Base-by-base conservation (phyloP, 2,888 invertebrate genomes). In the Pemphredon lugubris region DNA sequence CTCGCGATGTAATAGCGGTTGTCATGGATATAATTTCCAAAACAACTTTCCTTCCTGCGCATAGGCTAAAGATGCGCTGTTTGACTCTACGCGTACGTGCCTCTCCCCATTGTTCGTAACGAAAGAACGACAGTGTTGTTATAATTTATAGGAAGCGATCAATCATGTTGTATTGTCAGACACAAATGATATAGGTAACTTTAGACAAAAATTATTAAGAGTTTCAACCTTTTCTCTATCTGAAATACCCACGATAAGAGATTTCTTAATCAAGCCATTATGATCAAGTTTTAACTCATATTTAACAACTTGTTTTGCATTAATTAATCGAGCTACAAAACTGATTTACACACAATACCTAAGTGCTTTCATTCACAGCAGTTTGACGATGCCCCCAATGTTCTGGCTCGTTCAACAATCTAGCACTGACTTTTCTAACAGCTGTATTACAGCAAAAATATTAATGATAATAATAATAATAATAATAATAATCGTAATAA, bases 21-120 rank as follows among this genome's bases (percentile, higher is more conserved):
- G 16, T 60, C 30, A 51, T 53, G 61, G 53, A 67, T 67, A 64
- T 70, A 70, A 67, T 58, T 64, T 42, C 9, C 44, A 76, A 74
- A 77, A 53, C 32, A 70, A 67, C 47, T 57, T 55, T 61, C 65
- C 47, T 47, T 58, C 40, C 30, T 50, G 55, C 51, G 34, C 44
- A 61, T 57, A 69, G 54, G 65, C 63, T 55, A 70, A n/a, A 53
- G 54, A 51, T 53, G 58, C 51, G 47, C 30, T 54, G 45, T 63
- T 57, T 60, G 30, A 58, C 51, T 66, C 39, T 6, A 40, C 23
- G 45, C 40, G 6, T 60, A 40, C 7, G 7, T 64, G 57, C 55
- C 51, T 61, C 42, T 34, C 18, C n/a, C 23, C 48, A 44, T 50
- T 42, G 13, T 48, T 39, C n/a, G 30, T 18, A 58, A 6, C 26